A percentile compares a stretch with the other conserved stretches of the same genome.
Conservation (phyloP, 2,797 vertebrate genomes). For the Phrynocephalus guinanensis region DNA sequence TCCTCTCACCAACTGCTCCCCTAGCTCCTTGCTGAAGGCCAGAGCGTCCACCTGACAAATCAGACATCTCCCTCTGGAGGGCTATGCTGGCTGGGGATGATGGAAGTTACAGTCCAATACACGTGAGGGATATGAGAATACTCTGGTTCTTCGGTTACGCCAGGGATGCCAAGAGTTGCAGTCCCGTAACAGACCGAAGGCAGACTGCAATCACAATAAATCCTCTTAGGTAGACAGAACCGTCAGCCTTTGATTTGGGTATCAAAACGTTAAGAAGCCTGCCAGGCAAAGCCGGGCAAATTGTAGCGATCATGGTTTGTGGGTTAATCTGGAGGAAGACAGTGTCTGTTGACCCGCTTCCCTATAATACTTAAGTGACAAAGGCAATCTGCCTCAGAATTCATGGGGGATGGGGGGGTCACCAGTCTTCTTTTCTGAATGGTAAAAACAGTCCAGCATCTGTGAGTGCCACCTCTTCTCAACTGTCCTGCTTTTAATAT, state of each 20-base stretch:
- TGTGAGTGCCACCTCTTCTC: not conserved
- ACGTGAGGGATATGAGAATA: not conserved
- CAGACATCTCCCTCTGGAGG: not conserved
- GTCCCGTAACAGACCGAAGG: constrained; percentile 18
- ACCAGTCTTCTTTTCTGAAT: not conserved
- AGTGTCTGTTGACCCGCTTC: constrained; percentile 33
- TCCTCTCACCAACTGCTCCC: too few relatives aligned
- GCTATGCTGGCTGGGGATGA: not conserved
- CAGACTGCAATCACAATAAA: constrained; percentile 59
- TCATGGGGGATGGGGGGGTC: not conserved
- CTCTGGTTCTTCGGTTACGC: not conserved
- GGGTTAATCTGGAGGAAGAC: constrained; percentile 3
- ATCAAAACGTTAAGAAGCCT: constrained; percentile 3
- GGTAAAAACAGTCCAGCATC: not conserved
- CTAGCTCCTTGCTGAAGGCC: too few relatives aligned
- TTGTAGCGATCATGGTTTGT: constrained; percentile 25
- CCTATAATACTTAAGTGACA: not conserved
- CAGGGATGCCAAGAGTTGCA: not conserved
- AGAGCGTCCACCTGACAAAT: not conserved
- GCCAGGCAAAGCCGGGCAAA: constrained; percentile 26
- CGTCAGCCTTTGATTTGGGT: constrained; percentile 16
- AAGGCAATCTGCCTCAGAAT: constrained; percentile 17
- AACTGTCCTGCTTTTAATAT: constrained; percentile 2
- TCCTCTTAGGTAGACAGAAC: constrained; percentile 54
- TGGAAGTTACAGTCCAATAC: not conserved